phyloP scores from a whole-genome alignment of 2,797 vertebrate genomes.

The Scolopax bukidnonensis region DNA sequence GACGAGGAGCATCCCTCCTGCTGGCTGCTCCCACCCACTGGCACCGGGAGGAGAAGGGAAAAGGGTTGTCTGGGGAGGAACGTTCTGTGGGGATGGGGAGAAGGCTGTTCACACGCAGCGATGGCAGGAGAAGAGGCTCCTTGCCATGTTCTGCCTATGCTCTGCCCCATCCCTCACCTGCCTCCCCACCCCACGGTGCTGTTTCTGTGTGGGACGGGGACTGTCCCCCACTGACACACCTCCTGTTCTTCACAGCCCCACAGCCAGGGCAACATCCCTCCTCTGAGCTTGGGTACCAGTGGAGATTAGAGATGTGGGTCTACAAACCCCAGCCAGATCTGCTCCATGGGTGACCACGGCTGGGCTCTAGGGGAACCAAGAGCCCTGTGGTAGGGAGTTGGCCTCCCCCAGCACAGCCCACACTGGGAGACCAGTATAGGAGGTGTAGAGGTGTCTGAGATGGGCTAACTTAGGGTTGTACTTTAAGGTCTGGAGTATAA shows the following conservation, averaged over 20 bases:
- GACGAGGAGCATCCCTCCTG: neutral
- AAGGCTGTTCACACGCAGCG: accelerated
- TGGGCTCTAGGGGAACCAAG: neutral
- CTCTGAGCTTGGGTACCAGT: neutral
- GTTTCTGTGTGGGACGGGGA: neutral
- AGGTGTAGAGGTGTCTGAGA: neutral
- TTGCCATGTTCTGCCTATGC: neutral
- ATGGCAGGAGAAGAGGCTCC: neutral
- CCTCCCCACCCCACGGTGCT: accelerated
- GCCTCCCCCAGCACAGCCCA: neutral
- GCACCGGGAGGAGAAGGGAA: neutral
- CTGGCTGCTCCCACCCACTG: neutral
- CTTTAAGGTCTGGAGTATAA: neutral
- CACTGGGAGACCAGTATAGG: neutral
- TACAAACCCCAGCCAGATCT: neutral
- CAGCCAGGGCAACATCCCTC: neutral
- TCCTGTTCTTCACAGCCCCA: neutral
- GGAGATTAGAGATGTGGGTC: neutral
- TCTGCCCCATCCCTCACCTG: neutral
- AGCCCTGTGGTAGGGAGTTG: neutral
- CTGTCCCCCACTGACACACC: neutral
- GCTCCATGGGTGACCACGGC: accelerated
- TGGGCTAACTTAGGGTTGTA: neutral
- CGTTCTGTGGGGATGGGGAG: neutral
- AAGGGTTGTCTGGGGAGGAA: neutral